Evolutionary conservation across 2,113 vertebrate genomes (phyloP).

Genomic region (Clupea harengus): DNA sequence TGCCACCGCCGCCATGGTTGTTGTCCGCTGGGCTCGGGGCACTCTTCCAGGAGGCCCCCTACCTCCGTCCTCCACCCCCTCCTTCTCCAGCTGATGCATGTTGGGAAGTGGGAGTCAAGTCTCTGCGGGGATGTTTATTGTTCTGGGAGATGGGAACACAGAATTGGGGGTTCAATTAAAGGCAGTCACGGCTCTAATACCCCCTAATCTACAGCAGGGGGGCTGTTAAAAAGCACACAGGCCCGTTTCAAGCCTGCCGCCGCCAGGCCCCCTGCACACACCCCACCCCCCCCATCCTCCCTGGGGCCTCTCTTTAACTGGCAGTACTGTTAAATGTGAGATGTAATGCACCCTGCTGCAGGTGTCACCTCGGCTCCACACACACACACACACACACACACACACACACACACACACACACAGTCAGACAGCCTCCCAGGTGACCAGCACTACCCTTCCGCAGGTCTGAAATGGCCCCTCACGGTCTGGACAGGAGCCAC

Average conservation of each 20-base stretch:
- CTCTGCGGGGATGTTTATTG: slow-evolving; percentile 52
- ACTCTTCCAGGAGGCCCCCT: background rate
- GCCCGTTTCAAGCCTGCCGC: slow-evolving; percentile 39
- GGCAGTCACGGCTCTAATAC: slow-evolving; percentile 50
- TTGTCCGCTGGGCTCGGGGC: background rate
- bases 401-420: slow-evolving; percentile 12
- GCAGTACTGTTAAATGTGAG: slow-evolving; percentile 43
- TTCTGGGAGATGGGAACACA: slow-evolving; percentile 50
- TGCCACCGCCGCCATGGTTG: background rate
- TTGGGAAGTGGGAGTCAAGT: slow-evolving; percentile 42
- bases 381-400: background rate
- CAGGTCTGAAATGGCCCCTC: slow-evolving; percentile 29
- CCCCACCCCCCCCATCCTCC: background rate
- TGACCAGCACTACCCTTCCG: slow-evolving; percentile 28
- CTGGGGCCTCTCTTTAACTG: slow-evolving; percentile 20
- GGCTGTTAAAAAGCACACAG: slow-evolving; percentile 45
- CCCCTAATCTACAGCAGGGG: slow-evolving; percentile 55
- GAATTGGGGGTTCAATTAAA: slow-evolving; percentile 53
- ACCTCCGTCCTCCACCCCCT: background rate
- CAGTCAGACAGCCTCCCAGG: slow-evolving; percentile 27
- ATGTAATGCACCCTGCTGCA: slow-evolving; percentile 42
- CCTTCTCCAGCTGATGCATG: slow-evolving; percentile 19
- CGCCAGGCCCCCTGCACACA: slow-evolving; percentile 10
- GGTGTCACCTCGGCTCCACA: slow-evolving; percentile 33
- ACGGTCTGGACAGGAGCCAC: slow-evolving; percentile 32